These are phyloP conservation scores for Hymenopus coronatus DNA, from an alignment of 2,888 invertebrate species.

Conservation along the genomic window DNA sequence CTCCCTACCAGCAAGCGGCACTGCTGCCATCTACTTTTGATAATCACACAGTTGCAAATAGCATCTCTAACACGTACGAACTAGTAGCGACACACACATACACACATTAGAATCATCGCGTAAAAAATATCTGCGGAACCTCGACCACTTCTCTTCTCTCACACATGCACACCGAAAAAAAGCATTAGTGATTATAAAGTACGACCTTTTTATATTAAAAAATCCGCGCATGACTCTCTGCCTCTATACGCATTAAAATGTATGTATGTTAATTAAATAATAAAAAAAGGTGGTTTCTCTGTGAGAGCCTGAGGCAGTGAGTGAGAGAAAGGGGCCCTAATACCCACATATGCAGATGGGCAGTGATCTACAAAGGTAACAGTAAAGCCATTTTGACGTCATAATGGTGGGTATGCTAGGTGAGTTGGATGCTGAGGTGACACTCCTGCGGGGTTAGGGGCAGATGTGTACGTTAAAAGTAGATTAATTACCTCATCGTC, in stretches of 20 bases:
- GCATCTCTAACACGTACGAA: constrained; percentile 13
- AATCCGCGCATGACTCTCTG: constrained; percentile 12
- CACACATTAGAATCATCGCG: constrained; percentile 16
- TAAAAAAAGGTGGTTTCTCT: constrained; percentile 14
- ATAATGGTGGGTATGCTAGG: constrained; percentile 13
- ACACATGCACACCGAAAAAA: not conserved
- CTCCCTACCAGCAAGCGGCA: not conserved
- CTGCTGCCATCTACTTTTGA: constrained; percentile 15
- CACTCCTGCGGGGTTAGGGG: not conserved
- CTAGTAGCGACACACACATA: not conserved
- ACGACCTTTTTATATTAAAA: constrained; percentile 21
- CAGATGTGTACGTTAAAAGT: constrained; percentile 22
- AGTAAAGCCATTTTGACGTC: constrained; percentile 20
- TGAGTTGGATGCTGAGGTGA: not conserved
- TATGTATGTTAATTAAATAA: constrained; percentile 25
- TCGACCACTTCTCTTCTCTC: not conserved
- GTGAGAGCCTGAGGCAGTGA: constrained; percentile 1
- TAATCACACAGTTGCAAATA: constrained; percentile 19
- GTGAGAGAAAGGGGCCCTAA: not conserved
- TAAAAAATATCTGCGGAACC: constrained; percentile 16
- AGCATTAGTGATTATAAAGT: constrained; percentile 19
- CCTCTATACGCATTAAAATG: constrained; percentile 22
- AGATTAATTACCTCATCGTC: constrained; percentile 22
- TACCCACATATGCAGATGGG: constrained; percentile 21
- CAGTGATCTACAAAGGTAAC: constrained; percentile 23